Base-by-base conservation (phyloP, 2,888 invertebrate species). In the Machimus atricapillus region DNA sequence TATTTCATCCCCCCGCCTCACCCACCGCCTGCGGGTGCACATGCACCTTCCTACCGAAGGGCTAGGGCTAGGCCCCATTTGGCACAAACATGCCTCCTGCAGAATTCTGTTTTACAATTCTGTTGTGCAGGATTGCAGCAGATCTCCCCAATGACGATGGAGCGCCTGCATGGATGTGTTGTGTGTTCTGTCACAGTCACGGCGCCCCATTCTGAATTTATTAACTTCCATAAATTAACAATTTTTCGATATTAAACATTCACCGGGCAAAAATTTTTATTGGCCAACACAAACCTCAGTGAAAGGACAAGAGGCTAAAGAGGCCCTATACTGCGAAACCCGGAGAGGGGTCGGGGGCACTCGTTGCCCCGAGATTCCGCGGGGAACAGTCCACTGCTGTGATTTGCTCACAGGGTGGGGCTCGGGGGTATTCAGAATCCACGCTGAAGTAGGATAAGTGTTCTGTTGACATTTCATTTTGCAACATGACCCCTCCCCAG, bases 211-310 rank as follows among this genome's bases (percentile, higher is more conserved):
- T 83, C 31, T 83, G 40, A 83, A 83, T 83, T 83, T 83, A 83
- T 83, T 83, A 83, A 83, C 66, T 83, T 83, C 83, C 83, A 83
- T 83, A 83, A 83, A 83, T 83, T 83, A 83, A 37, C 73, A 73
- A 83, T 83, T 83, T 83, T 83, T 83, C 83, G 73, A 83, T 83
- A 34, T 73, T 73, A 66, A 66, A 66, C 66, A 66, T 66, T 66
- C 66, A 66, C 66, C 66, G 43, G 19, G 66, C 27, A 66, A 83
- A 40, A 12, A 43, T 12, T 37, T 83, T 58, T 73, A 66, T 83
- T 83, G 31, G 73, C 40, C 73, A 14, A 27, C n/a, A 31, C 40
- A 40, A 83, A 73, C 19, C 23, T 66, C 19, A 19, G 66, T 12
- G 66, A 58, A 23, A 23, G 58, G 23, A 58, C 23, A 66, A 66